Conservation (phyloP, 2,113 vertebrate genomes). For the Glaucomys volans region DNA sequence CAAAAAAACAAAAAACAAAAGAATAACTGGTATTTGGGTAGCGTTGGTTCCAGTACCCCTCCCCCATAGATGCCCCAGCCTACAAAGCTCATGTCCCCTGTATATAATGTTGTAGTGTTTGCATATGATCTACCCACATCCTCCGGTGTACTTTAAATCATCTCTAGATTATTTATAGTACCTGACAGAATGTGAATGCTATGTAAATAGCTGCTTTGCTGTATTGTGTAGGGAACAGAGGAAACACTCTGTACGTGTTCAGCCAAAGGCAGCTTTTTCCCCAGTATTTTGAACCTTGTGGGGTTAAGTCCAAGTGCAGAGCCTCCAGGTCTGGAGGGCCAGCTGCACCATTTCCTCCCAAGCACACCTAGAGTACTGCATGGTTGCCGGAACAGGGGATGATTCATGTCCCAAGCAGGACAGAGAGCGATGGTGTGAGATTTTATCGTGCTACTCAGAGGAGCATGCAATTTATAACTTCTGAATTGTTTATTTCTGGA, state of each 20-base stretch:
- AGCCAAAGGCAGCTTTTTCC: not conserved
- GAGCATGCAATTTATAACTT: not conserved
- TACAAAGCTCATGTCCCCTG: not conserved
- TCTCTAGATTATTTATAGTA: not conserved
- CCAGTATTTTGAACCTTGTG: not conserved
- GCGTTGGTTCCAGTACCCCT: not conserved
- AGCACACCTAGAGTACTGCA: no score
- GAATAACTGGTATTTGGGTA: not conserved
- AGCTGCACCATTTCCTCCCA: no score
- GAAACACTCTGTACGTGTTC: not conserved
- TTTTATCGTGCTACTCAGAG: not conserved
- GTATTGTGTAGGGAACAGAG: not conserved
- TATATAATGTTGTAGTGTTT: not conserved
- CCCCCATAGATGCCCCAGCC: no score
- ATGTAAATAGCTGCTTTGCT: not conserved
- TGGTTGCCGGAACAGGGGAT: no score
- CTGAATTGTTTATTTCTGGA: not conserved
- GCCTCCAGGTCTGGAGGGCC: not conserved
- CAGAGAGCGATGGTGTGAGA: not conserved
- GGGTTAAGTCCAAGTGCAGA: not conserved
- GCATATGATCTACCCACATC: no score
- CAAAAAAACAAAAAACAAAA: no score
- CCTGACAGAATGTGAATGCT: not conserved
- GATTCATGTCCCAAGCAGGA: not conserved
- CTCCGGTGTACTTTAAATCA: not conserved